Conservation (phyloP, 2,113 vertebrate genomes). For the Gavia stellata region DNA sequence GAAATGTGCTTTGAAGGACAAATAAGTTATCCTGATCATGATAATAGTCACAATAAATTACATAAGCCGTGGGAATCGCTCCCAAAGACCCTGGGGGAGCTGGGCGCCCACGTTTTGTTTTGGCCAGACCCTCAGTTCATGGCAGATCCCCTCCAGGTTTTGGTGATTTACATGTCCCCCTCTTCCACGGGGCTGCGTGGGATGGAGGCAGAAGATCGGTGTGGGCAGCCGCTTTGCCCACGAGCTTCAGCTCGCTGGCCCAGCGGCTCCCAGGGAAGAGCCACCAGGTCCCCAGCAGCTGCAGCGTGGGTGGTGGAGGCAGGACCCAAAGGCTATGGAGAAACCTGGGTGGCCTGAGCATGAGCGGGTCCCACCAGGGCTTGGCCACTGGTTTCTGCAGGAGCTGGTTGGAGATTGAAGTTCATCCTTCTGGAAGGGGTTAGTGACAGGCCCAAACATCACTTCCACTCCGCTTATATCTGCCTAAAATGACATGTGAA, state of each 20-base stretch:
- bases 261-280: not conserved
- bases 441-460: not conserved
- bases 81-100: not conserved
- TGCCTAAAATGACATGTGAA: not conserved
- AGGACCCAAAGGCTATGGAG: not conserved
- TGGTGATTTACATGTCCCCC: not conserved
- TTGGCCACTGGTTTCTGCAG: not conserved
- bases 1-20: not conserved
- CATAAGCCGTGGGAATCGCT: not conserved
- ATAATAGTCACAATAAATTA: not conserved
- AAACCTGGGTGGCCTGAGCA: not conserved
- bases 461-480: not conserved
- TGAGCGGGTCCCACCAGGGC: not conserved
- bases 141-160: not conserved
- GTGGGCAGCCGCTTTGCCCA: not conserved
- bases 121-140: fast-evolving
- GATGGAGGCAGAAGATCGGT: not conserved
- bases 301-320: not conserved
- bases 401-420: not conserved
- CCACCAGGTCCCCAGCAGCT: not conserved
- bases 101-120: not conserved
- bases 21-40: not conserved
- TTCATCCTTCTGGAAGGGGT: not conserved
- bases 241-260: not conserved
- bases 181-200: fast-evolving